Conservation (phyloP, 2,113 vertebrate genomes). For the Mormyrus lacerda region DNA sequence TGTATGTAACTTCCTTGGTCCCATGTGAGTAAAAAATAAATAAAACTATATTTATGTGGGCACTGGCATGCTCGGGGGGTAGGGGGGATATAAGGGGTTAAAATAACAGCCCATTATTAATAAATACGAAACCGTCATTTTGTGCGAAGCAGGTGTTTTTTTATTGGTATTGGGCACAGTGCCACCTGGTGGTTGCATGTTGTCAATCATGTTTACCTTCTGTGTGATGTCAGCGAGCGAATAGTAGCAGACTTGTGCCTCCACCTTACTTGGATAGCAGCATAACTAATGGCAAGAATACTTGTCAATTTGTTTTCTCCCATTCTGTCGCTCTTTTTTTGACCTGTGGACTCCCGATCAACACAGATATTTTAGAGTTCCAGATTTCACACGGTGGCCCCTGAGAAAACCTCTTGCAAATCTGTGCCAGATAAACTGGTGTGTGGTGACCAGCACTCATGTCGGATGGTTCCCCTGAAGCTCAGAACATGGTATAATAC, state of each 20-base stretch:
- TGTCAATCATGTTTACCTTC: not conserved
- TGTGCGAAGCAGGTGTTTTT: not conserved
- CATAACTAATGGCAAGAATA: not conserved
- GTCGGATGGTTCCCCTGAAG: not conserved
- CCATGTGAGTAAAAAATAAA: conserved; percentile 46
- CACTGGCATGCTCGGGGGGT: conserved; percentile 30
- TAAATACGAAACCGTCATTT: not conserved
- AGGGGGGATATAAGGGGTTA: not conserved
- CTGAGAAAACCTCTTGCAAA: conserved; percentile 22
- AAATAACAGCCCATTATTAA: not conserved
- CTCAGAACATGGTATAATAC: not conserved
- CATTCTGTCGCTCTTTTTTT: not conserved
- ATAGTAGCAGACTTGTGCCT: conserved; percentile 4
- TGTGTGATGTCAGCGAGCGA: not conserved
- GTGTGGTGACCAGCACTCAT: not conserved
- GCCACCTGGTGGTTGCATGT: conserved; percentile 8
- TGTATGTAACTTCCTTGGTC: conserved; percentile 34
- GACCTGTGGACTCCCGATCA: not conserved
- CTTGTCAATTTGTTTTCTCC: not conserved
- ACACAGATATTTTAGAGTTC: conserved; percentile 37
- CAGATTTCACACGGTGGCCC: conserved; percentile 36
- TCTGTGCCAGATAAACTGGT: not conserved
- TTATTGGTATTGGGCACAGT: not conserved
- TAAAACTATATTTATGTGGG: conserved; percentile 36
- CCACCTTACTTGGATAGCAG: not conserved